These are phyloP conservation scores for Leptinotarsa defecta DNA, from an alignment of 1,140 invertebrate genomes.

Conservation along the genomic window DNA sequence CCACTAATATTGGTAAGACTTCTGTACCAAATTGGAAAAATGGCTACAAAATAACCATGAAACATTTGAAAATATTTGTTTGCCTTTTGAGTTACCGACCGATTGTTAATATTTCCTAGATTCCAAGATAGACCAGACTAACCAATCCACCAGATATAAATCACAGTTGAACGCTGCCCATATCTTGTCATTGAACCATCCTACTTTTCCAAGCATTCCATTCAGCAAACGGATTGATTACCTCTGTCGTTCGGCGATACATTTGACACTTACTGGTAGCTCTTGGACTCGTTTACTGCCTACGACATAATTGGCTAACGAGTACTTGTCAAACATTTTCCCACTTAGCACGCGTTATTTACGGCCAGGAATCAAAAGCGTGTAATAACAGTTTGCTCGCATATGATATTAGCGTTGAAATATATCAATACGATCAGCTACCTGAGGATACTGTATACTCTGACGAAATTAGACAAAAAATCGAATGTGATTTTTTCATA, in stretches of 20 bases:
- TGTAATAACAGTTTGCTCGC: slow-evolving; percentile 40
- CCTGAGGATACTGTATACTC: slow-evolving; percentile 33
- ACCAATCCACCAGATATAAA: too few relatives aligned
- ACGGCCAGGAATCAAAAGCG: slow-evolving; percentile 41
- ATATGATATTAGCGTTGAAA: slow-evolving; percentile 35
- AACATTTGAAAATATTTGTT: too few relatives aligned
- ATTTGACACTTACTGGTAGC: slow-evolving; percentile 12
- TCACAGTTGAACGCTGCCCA: too few relatives aligned
- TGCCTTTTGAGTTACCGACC: too few relatives aligned
- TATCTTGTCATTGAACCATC: too few relatives aligned
- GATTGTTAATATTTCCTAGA: too few relatives aligned
- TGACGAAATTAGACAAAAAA: too few relatives aligned
- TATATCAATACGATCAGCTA: slow-evolving; percentile 38
- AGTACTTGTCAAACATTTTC: slow-evolving; percentile 31
- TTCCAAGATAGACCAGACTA: too few relatives aligned
- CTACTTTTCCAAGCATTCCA: background rate
- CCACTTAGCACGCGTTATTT: slow-evolving; percentile 34
- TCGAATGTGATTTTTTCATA: too few relatives aligned
- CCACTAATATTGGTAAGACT: too few relatives aligned
- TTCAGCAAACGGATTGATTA: background rate
- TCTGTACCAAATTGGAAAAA: too few relatives aligned
- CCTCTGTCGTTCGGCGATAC: background rate
- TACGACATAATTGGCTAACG: slow-evolving; percentile 30
- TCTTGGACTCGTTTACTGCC: slow-evolving; percentile 22
- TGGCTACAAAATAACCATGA: too few relatives aligned